Evolutionary conservation across 2,113 vertebrate species (phyloP).

Genomic region (Hippocampus guttulatus): DNA sequence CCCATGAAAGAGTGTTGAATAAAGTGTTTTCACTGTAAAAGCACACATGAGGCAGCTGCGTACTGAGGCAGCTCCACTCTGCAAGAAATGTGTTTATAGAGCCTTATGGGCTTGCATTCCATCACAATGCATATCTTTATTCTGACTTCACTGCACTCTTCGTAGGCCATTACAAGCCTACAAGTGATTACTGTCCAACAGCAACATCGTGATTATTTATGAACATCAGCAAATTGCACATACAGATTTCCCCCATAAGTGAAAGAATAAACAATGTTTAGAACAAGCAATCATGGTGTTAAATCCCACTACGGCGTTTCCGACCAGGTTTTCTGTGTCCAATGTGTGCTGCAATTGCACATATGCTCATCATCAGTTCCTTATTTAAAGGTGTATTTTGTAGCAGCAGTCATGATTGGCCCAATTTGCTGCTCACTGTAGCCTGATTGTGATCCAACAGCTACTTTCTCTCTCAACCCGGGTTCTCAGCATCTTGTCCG

Average conservation of each 20-base stretch:
- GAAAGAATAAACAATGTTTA: conserved; percentile 14
- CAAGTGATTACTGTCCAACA: not conserved
- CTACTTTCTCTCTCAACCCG: conserved; percentile 35
- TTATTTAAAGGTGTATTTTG: conserved; percentile 45
- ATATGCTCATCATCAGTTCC: conserved; percentile 58
- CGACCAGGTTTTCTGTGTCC: conserved; percentile 48
- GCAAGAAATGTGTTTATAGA: not conserved
- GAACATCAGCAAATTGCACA: conserved; percentile 20
- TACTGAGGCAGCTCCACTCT: not conserved
- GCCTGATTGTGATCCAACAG: conserved; percentile 43
- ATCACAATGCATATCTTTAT: not conserved
- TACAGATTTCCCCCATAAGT: conserved; percentile 9
- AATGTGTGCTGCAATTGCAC: conserved; percentile 47
- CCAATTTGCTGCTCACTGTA: conserved; percentile 26
- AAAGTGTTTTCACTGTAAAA: not conserved
- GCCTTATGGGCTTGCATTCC: not conserved
- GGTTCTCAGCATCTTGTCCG: conserved; percentile 20
- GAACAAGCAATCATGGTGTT: conserved; percentile 21
- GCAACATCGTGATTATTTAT: not conserved
- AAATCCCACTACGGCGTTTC: conserved; percentile 26
- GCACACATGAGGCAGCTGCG: not conserved
- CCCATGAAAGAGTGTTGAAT: not conserved
- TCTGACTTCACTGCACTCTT: conserved; percentile 32
- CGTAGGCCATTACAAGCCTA: conserved; percentile 30
- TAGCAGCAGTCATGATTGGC: conserved; percentile 36